Evolutionary conservation across 2,888 invertebrate species (phyloP), one percentile per base, ranked within the genome.

Genomic region (Pseudanteris insignis): DNA sequence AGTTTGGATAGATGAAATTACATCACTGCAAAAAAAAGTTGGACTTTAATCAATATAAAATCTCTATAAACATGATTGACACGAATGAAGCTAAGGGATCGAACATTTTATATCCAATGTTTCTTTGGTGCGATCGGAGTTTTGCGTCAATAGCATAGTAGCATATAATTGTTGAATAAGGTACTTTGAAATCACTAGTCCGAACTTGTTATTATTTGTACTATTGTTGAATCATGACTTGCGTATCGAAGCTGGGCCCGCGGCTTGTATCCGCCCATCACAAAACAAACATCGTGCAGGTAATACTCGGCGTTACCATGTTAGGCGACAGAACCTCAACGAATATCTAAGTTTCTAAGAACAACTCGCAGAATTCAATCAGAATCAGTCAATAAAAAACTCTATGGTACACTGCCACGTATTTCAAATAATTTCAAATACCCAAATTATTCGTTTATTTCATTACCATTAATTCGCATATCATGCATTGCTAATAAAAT

Each of bases 201-300:
- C 59, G 61, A 70, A 70, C 73, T 73, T 75, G 75, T 78, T 76
- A 77, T 78, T 78, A 78, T 79, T 79, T 79, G 78, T 78, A 77
- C 77, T 76, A 78, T 78, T 78, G 77, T 79, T 76, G 71, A 72
- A 76, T 77, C 77, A 73, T 78, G 78, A 78, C 78, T 78, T 78
- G 78, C 77, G 77, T 67, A 70, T 69, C 66, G 65, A 69, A 47
- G 59, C 66, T 70, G 68, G 60, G 64, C 66, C 65, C 64, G 63
- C 63, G 69, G 60, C 62, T 64, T 69, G 69, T 62, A 60, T 62
- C 66, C 67, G 75, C 74, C 75, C 70, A 76, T 75, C 67, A 70
- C 66, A 75, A 74, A 74, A 73, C 74, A 77, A 77, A 77, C 73
- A 75, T 61, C 69, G 66, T 40, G 51, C 50, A 50, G 48, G 47